Evolutionary conservation across 2,797 vertebrate species (phyloP).

Genomic region (Anguilla obscura): DNA sequence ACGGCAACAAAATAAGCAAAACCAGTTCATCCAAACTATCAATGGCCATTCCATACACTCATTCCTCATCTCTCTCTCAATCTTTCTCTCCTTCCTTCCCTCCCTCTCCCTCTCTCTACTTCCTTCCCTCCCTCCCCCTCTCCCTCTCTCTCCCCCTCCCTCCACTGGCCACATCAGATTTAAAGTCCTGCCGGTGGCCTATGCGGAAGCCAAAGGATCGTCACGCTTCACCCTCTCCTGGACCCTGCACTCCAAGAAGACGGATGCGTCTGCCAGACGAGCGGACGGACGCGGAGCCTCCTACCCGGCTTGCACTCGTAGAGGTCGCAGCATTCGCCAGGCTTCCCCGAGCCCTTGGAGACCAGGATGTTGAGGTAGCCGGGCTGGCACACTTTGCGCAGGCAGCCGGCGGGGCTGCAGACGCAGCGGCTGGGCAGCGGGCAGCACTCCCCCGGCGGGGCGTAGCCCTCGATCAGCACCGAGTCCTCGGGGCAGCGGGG

Average conservation of each 20-base stretch:
- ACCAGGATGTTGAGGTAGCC: conserved; percentile 86
- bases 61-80: not conserved
- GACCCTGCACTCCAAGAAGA: not conserved
- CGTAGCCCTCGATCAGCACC: conserved; percentile 87
- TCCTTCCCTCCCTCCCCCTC: not conserved
- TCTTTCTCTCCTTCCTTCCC: too few species aligned
- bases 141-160: not conserved
- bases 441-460: conserved; percentile 86
- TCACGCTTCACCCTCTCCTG: not conserved
- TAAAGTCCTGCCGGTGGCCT: not conserved
- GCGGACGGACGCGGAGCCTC: not conserved
- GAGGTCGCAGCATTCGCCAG: conserved; percentile 87
- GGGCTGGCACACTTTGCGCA: conserved; percentile 87
- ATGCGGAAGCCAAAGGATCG: not conserved
- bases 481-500: conserved; percentile 88
- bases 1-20: not conserved
- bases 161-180: not conserved
- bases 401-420: conserved; percentile 83
- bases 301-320: conserved; percentile 90
- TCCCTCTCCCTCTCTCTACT: too few species aligned
- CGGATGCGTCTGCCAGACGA: not conserved
- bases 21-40: not conserved
- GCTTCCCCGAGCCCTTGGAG: conserved; percentile 86
- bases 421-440: conserved; percentile 87
- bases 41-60: not conserved